phyloP scores from a whole-genome alignment of 1,140 invertebrate genomes.

The Megathymus violae region DNA sequence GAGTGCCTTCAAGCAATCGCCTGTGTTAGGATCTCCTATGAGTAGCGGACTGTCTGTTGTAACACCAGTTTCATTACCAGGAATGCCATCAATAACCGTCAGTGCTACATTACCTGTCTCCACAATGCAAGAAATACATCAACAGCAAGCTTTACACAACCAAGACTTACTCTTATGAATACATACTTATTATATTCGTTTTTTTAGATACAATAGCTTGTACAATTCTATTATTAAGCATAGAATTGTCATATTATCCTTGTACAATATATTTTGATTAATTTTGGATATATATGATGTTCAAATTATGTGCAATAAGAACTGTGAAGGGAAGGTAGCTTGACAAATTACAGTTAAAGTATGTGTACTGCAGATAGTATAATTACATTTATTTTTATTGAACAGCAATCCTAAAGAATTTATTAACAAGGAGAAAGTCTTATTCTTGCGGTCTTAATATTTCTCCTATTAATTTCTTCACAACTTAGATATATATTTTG shows the following conservation, averaged over 20 bases:
- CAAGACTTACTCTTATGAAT: slow-evolving; percentile 76
- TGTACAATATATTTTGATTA: slow-evolving; percentile 43
- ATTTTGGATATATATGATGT: slow-evolving; percentile 43
- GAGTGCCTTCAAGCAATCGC: slow-evolving; percentile 63
- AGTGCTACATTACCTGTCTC: slow-evolving; percentile 87
- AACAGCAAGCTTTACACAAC: slow-evolving; percentile 71
- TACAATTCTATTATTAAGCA: slow-evolving; percentile 27
- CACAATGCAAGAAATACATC: slow-evolving; percentile 79
- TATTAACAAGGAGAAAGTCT: no score
- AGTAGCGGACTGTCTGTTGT: slow-evolving; percentile 76
- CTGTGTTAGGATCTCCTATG: slow-evolving; percentile 61
- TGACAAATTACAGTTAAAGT: slow-evolving; percentile 9
- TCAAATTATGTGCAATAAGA: slow-evolving; percentile 42
- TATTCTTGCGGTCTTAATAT: no score
- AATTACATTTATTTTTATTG: neutral
- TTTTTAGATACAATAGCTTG: slow-evolving; percentile 27
- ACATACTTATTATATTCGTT: slow-evolving; percentile 25
- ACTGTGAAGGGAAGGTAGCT: slow-evolving; percentile 24
- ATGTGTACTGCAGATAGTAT: neutral
- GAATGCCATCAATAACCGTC: slow-evolving; percentile 93
- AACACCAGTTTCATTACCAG: slow-evolving; percentile 90
- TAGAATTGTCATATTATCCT: slow-evolving; percentile 28
- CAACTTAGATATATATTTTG: no score
- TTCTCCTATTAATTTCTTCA: no score
- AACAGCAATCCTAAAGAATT: no score